Percentiles rank a stretch among this genome's conserved stretches.
Conservation (phyloP, 2,113 vertebrate genomes). For the Chamaea fasciata region DNA sequence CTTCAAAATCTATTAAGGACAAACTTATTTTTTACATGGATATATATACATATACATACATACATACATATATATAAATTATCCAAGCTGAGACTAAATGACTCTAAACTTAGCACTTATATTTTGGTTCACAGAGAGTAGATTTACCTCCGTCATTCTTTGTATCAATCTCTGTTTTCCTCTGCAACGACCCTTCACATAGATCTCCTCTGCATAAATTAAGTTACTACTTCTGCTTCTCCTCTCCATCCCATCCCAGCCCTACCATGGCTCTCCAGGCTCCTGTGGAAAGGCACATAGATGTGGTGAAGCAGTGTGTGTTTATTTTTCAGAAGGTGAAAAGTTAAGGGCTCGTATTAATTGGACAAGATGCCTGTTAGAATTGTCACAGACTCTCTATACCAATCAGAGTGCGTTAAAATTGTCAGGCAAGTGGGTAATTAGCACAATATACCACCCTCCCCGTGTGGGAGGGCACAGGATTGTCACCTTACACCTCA, state of each 20-base stretch:
- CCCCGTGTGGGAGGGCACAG: neutral
- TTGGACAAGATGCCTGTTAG: neutral
- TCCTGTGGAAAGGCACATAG: fast-evolving
- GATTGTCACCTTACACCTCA: neutral
- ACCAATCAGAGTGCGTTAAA: neutral
- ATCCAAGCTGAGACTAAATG: neutral
- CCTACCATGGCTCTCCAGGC: neutral
- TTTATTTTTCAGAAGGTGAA: neutral
- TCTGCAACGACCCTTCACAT: too few relatives aligned
- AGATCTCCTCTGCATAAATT: neutral
- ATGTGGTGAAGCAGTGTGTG: neutral
- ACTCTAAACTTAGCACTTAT: neutral
- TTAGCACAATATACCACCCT: too few relatives aligned
- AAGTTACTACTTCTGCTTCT: neutral
- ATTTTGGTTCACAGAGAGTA: neutral
- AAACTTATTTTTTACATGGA: neutral
- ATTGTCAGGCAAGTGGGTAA: fast-evolving
- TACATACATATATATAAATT: too few relatives aligned
- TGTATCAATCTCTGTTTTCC: fast-evolving
- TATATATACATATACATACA: too few relatives aligned
- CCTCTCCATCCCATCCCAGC: neutral
- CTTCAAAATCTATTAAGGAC: neutral
- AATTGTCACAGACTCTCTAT: neutral
- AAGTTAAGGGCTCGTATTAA: neutral
- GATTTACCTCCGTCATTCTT: neutral